phyloP scores from a whole-genome alignment of 2,797 vertebrate species.

The Phalloptychus januarius region DNA sequence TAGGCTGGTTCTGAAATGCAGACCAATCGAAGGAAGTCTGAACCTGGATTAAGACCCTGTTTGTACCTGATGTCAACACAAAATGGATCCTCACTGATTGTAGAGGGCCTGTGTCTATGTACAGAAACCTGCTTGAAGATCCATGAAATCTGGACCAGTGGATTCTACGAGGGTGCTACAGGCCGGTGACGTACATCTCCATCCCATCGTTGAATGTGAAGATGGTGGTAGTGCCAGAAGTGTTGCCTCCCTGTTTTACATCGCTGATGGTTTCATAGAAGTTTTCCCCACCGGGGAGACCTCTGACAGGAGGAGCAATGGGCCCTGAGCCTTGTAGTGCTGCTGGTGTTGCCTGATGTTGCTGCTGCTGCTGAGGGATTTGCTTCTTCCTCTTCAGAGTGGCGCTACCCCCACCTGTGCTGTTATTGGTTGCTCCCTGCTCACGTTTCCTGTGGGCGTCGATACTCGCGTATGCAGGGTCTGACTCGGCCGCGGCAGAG shows the following conservation, averaged over 20 bases:
- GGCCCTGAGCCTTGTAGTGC: slow-evolving; percentile 68
- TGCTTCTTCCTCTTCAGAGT: slow-evolving; percentile 81
- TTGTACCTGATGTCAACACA: slow-evolving; percentile 73
- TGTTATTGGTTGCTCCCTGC: slow-evolving; percentile 65
- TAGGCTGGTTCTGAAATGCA: slow-evolving; percentile 73
- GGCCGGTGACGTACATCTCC: slow-evolving; percentile 87
- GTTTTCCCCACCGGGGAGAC: slow-evolving; percentile 78
- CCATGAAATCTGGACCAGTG: slow-evolving; percentile 41
- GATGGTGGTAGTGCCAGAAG: slow-evolving; percentile 84
- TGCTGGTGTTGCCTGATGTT: slow-evolving; percentile 48
- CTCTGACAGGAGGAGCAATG: slow-evolving; percentile 49
- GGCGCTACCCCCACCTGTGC: slow-evolving; percentile 57
- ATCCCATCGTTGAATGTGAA: slow-evolving; percentile 86
- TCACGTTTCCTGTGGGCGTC: slow-evolving; percentile 79
- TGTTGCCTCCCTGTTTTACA: slow-evolving; percentile 76
- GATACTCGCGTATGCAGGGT: slow-evolving; percentile 79
- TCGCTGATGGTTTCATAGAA: slow-evolving; percentile 84
- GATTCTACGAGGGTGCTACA: slow-evolving; percentile 69
- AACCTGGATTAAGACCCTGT: slow-evolving; percentile 79
- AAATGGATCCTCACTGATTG: slow-evolving; percentile 64
- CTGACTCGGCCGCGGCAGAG: slow-evolving; percentile 62
- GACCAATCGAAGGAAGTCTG: slow-evolving; percentile 61
- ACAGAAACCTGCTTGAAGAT: slow-evolving; percentile 52
- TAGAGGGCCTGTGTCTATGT: slow-evolving; percentile 64
- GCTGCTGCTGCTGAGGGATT: slow-evolving; percentile 34